A percentile compares a stretch with the other conserved stretches of the same genome.
Evolutionary conservation across 37 sponge, comb jelly and placozoan species (phyloP).

Genomic region (Crambe crambe): DNA sequence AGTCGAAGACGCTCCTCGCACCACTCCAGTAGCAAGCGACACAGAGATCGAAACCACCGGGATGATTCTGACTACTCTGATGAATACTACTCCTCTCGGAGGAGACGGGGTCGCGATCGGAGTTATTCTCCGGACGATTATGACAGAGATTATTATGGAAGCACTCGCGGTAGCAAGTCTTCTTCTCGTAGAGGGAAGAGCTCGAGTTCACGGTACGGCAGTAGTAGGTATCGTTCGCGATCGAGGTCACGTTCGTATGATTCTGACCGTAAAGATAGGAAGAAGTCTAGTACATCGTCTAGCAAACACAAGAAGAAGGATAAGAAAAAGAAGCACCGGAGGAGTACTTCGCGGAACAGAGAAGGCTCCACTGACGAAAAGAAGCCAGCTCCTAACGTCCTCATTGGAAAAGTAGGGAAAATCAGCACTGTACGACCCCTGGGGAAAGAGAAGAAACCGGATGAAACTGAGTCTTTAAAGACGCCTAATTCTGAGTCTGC

Average conservation of each 20-base stretch:
- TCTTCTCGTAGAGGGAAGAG: slow-evolving; percentile 2
- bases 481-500: neutral
- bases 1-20: neutral
- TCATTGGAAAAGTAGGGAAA: slow-evolving; percentile 27
- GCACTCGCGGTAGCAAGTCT: neutral
- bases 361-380: slow-evolving; percentile 6
- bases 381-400: slow-evolving; percentile 26
- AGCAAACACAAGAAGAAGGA: slow-evolving; percentile 32
- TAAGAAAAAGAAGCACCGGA: slow-evolving; percentile 14
- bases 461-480: neutral
- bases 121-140: slow-evolving; percentile 7
- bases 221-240: neutral
- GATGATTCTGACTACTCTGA: slow-evolving; percentile 12
- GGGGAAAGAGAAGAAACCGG: slow-evolving; percentile 7
- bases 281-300: neutral
- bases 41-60: neutral
- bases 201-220: neutral
- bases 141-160: neutral
- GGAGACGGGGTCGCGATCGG: neutral
- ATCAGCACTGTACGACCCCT: slow-evolving; percentile 25
- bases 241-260: slow-evolving; percentile 22
- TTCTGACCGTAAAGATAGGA: neutral
- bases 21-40: neutral
- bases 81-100: slow-evolving; percentile 13
- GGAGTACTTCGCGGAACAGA: neutral